These are phyloP conservation scores for Malurus melanocephalus DNA, from an alignment of 2,113 vertebrate species.

Conservation along the genomic window DNA sequence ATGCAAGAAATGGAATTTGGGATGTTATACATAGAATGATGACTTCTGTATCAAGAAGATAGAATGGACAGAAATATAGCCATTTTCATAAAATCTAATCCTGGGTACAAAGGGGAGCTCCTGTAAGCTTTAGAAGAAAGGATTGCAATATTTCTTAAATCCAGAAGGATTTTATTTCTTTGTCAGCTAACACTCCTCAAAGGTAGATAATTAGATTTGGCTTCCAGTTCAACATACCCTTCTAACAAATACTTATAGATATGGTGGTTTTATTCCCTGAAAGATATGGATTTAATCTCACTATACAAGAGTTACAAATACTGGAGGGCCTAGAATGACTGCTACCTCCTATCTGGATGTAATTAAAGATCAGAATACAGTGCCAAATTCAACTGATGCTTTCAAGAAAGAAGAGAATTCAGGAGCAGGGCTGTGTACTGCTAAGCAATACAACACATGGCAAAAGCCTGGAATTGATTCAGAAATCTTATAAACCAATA, in stretches of 20 bases:
- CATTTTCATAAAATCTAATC: neutral
- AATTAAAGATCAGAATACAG: neutral
- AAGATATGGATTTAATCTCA: neutral
- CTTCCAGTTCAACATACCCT: neutral
- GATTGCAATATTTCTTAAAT: neutral
- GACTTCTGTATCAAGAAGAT: neutral
- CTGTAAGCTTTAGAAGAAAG: neutral
- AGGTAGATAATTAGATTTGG: neutral
- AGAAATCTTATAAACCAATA: neutral
- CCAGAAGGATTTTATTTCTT: constrained; percentile 2
- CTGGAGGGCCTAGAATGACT: neutral
- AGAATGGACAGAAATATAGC: neutral
- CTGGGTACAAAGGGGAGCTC: neutral
- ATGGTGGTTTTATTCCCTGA: neutral
- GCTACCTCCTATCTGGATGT: neutral
- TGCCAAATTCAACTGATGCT: neutral
- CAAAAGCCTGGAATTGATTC: neutral
- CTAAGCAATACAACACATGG: neutral
- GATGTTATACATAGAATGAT: neutral
- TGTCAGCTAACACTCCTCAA: neutral
- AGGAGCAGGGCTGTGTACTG: neutral
- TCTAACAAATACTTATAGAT: neutral
- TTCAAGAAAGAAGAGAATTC: neutral
- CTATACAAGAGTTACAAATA: neutral
- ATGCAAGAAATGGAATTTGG: neutral